Conservation (phyloP, 2,888 invertebrate genomes). For the Tridacna gigas region DNA sequence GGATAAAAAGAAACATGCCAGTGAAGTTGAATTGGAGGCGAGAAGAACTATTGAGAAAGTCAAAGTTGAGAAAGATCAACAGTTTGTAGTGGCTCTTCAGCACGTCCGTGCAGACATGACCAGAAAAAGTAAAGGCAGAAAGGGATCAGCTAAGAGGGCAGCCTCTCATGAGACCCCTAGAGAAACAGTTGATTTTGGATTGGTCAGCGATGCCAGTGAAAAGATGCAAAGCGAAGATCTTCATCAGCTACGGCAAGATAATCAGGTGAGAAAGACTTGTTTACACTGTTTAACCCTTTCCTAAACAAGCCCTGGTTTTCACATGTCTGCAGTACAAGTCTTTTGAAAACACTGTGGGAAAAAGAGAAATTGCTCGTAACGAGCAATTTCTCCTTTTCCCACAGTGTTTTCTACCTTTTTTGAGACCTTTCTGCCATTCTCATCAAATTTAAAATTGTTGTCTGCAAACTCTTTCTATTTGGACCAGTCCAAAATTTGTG, state of each 20-base stretch:
- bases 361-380: background rate
- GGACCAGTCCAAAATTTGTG: no score
- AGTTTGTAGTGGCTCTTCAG: constrained; percentile 78
- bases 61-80: constrained; percentile 74
- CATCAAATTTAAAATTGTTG: no score
- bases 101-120: constrained; percentile 75
- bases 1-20: constrained; percentile 66
- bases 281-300: background rate
- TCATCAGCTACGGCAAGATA: constrained; percentile 70
- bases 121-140: constrained; percentile 40
- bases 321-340: background rate
- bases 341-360: background rate
- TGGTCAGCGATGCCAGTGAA: constrained; percentile 31
- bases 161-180: constrained; percentile 14
- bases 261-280: constrained; percentile 67
- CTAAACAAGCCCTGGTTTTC: background rate
- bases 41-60: constrained; percentile 70
- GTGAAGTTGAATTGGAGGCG: constrained; percentile 70
- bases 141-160: constrained; percentile 19
- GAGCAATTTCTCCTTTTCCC: no score
- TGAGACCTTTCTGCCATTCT: no score
- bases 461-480: no score
- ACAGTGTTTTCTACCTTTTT: no score
- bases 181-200: constrained; percentile 23
- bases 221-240: constrained; percentile 46